A percentile compares a stretch with the other conserved stretches of the same genome.
phyloP scores from a whole-genome alignment of 2,888 invertebrate species.

The Brachyptera putata region DNA sequence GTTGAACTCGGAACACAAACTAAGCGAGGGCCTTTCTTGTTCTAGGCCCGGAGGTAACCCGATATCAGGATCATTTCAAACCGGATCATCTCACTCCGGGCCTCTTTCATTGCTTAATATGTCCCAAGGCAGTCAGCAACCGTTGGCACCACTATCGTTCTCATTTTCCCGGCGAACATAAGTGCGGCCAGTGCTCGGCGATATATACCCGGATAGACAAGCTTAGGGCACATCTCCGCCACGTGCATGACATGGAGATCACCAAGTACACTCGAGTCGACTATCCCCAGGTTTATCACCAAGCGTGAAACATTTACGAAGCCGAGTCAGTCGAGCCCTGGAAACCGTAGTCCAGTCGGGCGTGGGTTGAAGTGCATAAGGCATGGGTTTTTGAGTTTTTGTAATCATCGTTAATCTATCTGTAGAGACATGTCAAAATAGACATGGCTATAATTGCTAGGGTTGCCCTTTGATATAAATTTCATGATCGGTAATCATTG shows the following conservation, averaged over 20 bases:
- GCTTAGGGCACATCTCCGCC: constrained; percentile 26
- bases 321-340: no score
- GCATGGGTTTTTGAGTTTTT: no score
- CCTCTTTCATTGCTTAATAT: constrained; percentile 25
- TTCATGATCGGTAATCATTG: no score
- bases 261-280: constrained; percentile 7
- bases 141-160: constrained; percentile 28
- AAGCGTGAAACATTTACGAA: neutral
- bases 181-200: constrained; percentile 20
- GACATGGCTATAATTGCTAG: no score
- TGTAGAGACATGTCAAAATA: no score
- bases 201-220: constrained; percentile 27
- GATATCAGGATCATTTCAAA: constrained; percentile 27
- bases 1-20: no score
- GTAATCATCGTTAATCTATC: no score
- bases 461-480: no score
- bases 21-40: constrained; percentile 25
- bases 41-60: constrained; percentile 23
- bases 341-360: no score
- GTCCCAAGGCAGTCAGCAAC: constrained; percentile 24
- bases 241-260: constrained; percentile 23
- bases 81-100: constrained; percentile 23
- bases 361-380: no score
- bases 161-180: constrained; percentile 26
- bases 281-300: constrained; percentile 16